Conservation (phyloP, 2,888 invertebrate genomes). For the Alloplasta piceator region DNA sequence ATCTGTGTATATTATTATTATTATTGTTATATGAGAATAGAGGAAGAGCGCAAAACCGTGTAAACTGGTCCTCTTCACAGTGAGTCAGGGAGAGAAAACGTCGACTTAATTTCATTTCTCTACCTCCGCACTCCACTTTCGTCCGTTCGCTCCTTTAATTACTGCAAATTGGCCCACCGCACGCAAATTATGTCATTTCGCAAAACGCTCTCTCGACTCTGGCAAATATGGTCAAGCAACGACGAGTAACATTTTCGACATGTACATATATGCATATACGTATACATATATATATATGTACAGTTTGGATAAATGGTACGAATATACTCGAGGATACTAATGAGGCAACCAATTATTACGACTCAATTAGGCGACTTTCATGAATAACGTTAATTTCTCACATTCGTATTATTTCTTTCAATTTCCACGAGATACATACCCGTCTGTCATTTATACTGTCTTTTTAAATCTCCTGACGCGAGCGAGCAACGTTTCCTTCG, state of each 20-base stretch:
- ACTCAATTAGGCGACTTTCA: slow-evolving; percentile 50
- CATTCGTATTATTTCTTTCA: slow-evolving; percentile 28
- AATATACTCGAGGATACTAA: slow-evolving; percentile 30
- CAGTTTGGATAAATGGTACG: slow-evolving; percentile 2
- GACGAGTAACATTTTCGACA: slow-evolving; percentile 14
- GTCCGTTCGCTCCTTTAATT: slow-evolving; percentile 79
- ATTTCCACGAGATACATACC: neutral
- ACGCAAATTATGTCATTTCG: slow-evolving; percentile 81
- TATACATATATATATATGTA: slow-evolving; percentile 9
- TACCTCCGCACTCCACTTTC: slow-evolving; percentile 64
- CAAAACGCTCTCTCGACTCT: slow-evolving; percentile 45
- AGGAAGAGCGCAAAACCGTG: slow-evolving; percentile 72
- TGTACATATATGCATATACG: slow-evolving; percentile 1
- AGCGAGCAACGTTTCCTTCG: too few relatives aligned
- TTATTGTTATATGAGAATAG: neutral
- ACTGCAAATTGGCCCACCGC: slow-evolving; percentile 81
- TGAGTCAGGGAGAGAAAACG: slow-evolving; percentile 63
- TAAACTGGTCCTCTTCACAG: slow-evolving; percentile 78
- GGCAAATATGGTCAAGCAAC: slow-evolving; percentile 41
- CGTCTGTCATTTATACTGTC: neutral
- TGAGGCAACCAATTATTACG: slow-evolving; percentile 51
- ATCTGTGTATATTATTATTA: neutral
- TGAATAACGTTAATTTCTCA: slow-evolving; percentile 38
- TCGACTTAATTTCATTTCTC: slow-evolving; percentile 80
- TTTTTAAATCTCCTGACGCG: too few relatives aligned